Evolutionary conservation across 2,797 vertebrate species (phyloP), one percentile per base, ranked within the genome.

Genomic region (Anguilla anguilla): DNA sequence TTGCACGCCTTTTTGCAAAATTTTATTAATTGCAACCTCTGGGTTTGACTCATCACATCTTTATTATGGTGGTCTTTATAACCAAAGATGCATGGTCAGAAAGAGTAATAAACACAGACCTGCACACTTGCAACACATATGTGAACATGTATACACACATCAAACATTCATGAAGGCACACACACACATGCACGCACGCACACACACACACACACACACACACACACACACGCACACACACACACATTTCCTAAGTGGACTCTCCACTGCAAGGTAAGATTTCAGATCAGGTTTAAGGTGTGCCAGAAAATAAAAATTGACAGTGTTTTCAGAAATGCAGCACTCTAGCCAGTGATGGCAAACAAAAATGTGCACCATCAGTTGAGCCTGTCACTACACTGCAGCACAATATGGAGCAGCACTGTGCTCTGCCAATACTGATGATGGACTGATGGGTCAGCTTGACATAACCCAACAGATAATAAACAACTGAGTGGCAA

Each of bases 1-100:
- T 83, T 89, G 85, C 55, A 43, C 4, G 77, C 83, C 90, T 89
- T 84, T 86, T 90, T 74, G 87, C 82, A 53, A 88, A 92, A 91
- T 64, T 28, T 0, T 90, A 91, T 90, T 85, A 89, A 88, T 90
- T 84, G 84, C 89, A 86, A 28, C 25, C 64, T 67, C 74, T 79
- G 85, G 79, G 84, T 83, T 89, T 89, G 74, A 89, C 84, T 86
- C 31, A 25, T 9, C 3, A 15, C 82, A 17, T 83, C 61, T 88
- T 77, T 87, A 59, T 85, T 17, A 86, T 57, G 15, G 25, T 67
- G 79, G 82, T 81, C 87, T 81, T 79, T 86, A 86, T 89, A 46
- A 19, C 81, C 43, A 69, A 89, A 83, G 49, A 67, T 61, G 61
- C 74, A 91, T 83, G 89, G 79, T 53, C 67, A n/a, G 51, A 0